Base-by-base conservation (phyloP, 2,113 vertebrate species). In the Ceyx cyanopectus region DNA sequence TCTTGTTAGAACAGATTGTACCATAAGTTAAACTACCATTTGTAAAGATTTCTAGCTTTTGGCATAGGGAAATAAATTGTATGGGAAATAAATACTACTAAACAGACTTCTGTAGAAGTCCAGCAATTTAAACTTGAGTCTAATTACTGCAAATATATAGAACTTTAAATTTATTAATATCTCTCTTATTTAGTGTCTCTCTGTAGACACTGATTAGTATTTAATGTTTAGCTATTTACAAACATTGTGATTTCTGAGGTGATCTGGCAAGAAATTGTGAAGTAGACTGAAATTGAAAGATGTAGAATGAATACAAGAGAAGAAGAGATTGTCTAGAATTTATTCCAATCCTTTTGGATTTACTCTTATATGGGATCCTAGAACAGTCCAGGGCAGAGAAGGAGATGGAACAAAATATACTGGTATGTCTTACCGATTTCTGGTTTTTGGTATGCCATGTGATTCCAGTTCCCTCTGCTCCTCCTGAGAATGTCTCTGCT, bases 401-500 rank as follows among this genome's bases (percentile, higher is more conserved):
- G 73, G 77, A 69, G 46, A 62, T 51, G 12, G n/a, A 68, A 19
- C 16, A 87, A 46, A 66, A 67, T 45, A 0, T 29, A 30, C 40
- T 72, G 7, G 12, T 57, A 5, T 45, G 15, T 60, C 62, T 88
- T 50, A 83, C 45, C 10, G 18, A 8, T 69, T 68, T 92, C 37
- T 94, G 14, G 61, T 76, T 41, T 78, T 48, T 32, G 87, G 2
- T 61, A 26, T 19, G 56, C 76, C 40, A 0, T 88, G 68, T 56
- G 23, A 50, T 87, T 90, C 9, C 96, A 99, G 99, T 99, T 96
- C 99, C 99, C 37, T 99, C 99, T 10, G 98, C 98, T 29, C 97
- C 98, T 73, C 99, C 99, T 5, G 96, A 98, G 69, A 99, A 99
- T 6, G 98, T 99, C 83, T 98, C 98, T 3, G 98, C 98, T 1